Percentiles rank a stretch among this genome's conserved stretches.
phyloP scores from a whole-genome alignment of 2,797 vertebrate genomes.

The Betta splendens region DNA sequence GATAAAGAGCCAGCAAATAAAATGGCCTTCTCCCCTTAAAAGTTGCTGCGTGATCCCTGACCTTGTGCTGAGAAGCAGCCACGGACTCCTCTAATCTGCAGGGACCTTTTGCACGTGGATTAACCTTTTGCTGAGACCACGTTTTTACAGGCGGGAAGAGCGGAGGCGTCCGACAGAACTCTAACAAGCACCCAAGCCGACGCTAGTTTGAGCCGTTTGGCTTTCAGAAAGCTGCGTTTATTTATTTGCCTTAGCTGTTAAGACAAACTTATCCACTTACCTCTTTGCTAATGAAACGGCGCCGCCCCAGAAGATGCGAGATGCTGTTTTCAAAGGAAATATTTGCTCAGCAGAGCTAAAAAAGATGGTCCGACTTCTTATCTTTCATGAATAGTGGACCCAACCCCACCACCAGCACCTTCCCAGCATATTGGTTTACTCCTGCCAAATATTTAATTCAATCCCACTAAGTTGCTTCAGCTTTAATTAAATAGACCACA shows the following conservation, averaged over 20 bases:
- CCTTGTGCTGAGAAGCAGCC: constrained; percentile 56
- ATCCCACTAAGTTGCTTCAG: constrained; percentile 72
- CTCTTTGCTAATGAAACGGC: constrained; percentile 3
- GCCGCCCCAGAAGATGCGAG: constrained; percentile 1
- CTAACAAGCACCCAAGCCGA: constrained; percentile 17
- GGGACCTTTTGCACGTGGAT: constrained; percentile 71
- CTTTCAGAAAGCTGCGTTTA: constrained; percentile 7
- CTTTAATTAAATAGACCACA: constrained; percentile 78
- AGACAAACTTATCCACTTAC: not conserved
- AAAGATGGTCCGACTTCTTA: constrained; percentile 49
- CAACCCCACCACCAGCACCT: constrained; percentile 45
- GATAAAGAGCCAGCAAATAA: constrained; percentile 54
- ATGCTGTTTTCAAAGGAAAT: constrained; percentile 32
- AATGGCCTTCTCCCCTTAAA: constrained; percentile 60
- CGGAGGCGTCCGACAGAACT: constrained; percentile 24
- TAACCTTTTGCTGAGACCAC: constrained; percentile 55
- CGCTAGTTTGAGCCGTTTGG: constrained; percentile 1
- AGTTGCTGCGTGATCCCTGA: constrained; percentile 69
- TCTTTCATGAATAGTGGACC: constrained; percentile 54
- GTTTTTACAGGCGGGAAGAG: constrained; percentile 19
- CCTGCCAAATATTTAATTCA: constrained; percentile 79
- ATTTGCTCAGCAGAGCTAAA: constrained; percentile 23
- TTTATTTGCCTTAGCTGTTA: constrained; percentile 14
- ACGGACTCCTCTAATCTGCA: constrained; percentile 61
- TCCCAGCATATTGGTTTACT: constrained; percentile 66